Evolutionary conservation across 2,797 vertebrate species (phyloP), one percentile per base, ranked within the genome.

Genomic region (Salarias fasciatus): DNA sequence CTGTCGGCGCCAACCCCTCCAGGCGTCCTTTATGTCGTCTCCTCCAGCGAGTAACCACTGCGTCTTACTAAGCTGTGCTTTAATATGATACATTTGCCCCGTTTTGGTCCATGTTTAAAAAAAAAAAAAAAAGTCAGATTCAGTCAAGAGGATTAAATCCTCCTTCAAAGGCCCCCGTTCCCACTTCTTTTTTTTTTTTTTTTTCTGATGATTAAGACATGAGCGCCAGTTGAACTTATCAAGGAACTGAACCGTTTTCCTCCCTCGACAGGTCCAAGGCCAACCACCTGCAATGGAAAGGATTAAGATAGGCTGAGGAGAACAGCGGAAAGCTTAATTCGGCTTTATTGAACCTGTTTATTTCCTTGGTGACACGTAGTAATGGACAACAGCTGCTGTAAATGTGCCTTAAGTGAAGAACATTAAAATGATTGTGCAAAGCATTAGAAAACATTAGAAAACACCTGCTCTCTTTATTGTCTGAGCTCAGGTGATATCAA

Each of bases 51-150:
- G 80, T 65, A 56, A 77, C 81, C 64, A 60, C 86, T 77, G 53
- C 83, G 73, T 83, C 75, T 63, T 74, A 65, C 65, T 82, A 63
- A 80, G 89, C 91, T 94, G 93, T 94, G 93, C 93, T 94, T 94
- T 93, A 77, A 77, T 88, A 86, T 80, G 75, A 86, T 87, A 86
- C 84, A 80, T 83, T 80, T 84, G 45, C 82, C 75, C 57, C 65
- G 68, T 63, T 88, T 74, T 51, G 75, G 68, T 79, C 73, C 59
- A 56, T 59, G 50, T 75, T 76, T 77, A 44, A 77, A 81, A 76
- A 35, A 83, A 74, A 35, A 35, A 35, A 77, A 81, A 76, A 83
- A 75, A 73, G 65, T 86, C 77, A 65, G 54, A 63, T 72, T 71
- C 44, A 74, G 59, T 82, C 59, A 63, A 70, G 75, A 80, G 85